Evolutionary conservation across 30 jellyfish, hydroid and myxozoan genomes (phyloP).

Genomic region (Turritopsis rubra): DNA sequence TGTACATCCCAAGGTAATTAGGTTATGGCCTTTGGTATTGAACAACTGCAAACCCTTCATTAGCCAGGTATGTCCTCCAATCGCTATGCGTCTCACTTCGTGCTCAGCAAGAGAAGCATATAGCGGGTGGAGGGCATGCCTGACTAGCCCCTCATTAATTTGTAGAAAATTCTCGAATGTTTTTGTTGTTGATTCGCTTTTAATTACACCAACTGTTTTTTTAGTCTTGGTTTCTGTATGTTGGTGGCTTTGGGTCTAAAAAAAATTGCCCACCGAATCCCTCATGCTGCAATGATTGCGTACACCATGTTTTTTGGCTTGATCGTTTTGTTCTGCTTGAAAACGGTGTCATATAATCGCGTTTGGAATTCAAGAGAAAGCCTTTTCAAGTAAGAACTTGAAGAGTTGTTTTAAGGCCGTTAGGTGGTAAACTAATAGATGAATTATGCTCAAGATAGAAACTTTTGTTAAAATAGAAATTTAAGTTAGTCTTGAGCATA

Average conservation of each 20-base stretch:
- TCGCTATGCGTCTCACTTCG: no score
- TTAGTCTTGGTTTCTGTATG: conserved; percentile 68
- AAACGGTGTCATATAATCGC: conserved; percentile 45
- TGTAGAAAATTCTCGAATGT: not conserved
- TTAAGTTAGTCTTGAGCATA: no score
- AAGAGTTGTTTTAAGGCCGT: no score
- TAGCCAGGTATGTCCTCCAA: no score
- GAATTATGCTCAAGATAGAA: no score
- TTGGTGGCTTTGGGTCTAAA: conserved; percentile 54
- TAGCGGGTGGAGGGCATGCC: no score
- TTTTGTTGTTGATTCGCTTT: not conserved
- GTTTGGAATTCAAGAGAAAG: conserved; percentile 83
- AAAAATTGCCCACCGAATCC: not conserved
- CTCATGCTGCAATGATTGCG: not conserved
- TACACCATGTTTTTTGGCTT: conserved; percentile 10
- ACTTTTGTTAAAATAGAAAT: no score
- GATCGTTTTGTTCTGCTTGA: conserved; percentile 23
- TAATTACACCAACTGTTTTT: not conserved
- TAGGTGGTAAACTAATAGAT: no score
- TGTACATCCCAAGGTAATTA: conserved; percentile 73
- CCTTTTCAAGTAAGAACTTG: conserved; percentile 46
- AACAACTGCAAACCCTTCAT: no score
- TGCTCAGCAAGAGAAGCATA: no score
- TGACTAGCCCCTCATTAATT: no score
- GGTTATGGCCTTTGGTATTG: not conserved